These are phyloP conservation scores for Ariolimax columbianus DNA, from an alignment of 2,888 invertebrate species.

Conservation along the genomic window DNA sequence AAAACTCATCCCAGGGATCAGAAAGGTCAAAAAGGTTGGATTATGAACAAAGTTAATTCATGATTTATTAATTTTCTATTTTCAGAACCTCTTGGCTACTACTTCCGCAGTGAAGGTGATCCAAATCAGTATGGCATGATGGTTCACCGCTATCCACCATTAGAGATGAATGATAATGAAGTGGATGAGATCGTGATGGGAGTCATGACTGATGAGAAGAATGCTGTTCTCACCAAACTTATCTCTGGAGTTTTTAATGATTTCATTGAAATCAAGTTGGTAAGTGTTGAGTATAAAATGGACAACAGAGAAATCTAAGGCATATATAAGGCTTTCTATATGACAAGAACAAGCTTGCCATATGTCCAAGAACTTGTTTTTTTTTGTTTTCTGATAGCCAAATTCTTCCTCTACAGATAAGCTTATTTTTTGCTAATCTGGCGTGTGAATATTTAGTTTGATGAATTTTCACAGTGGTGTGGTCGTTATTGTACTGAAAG, in stretches of 20 bases:
- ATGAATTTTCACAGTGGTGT: too few relatives aligned
- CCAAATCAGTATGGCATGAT: constrained; percentile 65
- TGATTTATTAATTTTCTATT: not conserved
- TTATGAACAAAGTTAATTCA: not conserved
- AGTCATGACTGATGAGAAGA: constrained; percentile 75
- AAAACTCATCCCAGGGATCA: too few relatives aligned
- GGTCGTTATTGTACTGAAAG: too few relatives aligned
- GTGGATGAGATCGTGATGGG: constrained; percentile 75
- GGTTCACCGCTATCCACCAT: constrained; percentile 61
- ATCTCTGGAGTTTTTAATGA: constrained; percentile 67
- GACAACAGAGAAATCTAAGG: too few relatives aligned
- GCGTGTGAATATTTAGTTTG: too few relatives aligned
- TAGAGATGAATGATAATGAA: constrained; percentile 39
- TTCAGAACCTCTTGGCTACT: constrained; percentile 71
- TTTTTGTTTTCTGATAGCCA: too few relatives aligned
- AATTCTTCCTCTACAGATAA: too few relatives aligned
- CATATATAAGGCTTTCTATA: too few relatives aligned
- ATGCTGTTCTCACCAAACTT: constrained; percentile 72
- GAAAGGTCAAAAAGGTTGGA: too few relatives aligned
- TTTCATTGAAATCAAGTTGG: constrained; percentile 74
- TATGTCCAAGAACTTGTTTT: too few relatives aligned
- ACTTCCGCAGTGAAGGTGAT: constrained; percentile 60
- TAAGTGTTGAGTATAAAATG: constrained; percentile 56
- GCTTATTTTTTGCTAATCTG: too few relatives aligned
- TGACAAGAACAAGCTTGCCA: too few relatives aligned